A percentile compares a stretch with the other conserved stretches of the same genome.
Conservation (phyloP, 2,113 vertebrate species). For the Lasiurus borealis region DNA sequence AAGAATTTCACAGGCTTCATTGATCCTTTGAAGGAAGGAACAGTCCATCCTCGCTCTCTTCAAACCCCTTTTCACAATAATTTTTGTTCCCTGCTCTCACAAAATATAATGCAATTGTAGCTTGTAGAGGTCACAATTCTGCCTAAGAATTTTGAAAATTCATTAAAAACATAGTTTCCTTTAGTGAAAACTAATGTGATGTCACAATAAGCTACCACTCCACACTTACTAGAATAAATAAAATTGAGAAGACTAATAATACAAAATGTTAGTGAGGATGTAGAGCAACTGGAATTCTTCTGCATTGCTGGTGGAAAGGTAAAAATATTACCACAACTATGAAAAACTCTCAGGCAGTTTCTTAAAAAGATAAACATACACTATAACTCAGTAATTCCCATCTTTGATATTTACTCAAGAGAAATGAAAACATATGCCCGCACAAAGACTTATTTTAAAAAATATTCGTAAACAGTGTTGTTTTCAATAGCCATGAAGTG, state of each 20-base stretch:
- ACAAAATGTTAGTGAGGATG: neutral
- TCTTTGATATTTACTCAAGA: neutral
- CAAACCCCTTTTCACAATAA: neutral
- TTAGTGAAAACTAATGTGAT: neutral
- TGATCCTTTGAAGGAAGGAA: neutral
- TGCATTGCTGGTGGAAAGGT: neutral
- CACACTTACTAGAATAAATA: neutral
- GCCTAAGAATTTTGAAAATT: neutral
- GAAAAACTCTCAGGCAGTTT: neutral
- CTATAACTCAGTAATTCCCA: neutral
- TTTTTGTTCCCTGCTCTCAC: neutral
- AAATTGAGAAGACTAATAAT: conserved; percentile 10
- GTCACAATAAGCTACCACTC: neutral
- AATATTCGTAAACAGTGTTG: neutral
- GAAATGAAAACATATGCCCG: neutral
- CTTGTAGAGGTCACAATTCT: neutral
- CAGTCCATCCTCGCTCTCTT: neutral
- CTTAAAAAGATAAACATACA: neutral
- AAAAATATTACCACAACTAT: neutral
- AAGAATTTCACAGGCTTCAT: neutral
- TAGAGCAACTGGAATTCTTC: neutral
- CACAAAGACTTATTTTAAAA: conserved; percentile 13
- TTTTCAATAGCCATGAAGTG: neutral
- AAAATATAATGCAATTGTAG: neutral
- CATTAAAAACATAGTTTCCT: neutral